These are phyloP conservation scores for Onthophagus sagittarius DNA, from an alignment of 2,888 invertebrate species.

Conservation along the genomic window DNA sequence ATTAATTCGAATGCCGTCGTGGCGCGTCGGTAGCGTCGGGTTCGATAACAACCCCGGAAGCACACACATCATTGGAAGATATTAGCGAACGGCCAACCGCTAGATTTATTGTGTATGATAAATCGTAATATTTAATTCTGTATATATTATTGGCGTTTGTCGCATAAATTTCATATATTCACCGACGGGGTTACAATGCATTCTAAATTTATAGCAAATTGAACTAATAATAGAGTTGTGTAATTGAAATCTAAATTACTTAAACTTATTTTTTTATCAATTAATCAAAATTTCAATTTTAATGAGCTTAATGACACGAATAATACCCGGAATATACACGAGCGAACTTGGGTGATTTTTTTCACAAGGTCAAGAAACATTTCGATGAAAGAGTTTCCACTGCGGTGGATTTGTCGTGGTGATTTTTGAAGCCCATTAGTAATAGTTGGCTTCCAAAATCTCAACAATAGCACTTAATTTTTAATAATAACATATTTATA, in stretches of 20 bases:
- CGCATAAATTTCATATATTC: not conserved
- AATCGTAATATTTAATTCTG: conserved; percentile 23
- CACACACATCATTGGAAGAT: conserved; percentile 14
- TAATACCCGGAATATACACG: too few species aligned
- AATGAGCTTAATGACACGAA: not conserved
- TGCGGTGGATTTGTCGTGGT: too few species aligned
- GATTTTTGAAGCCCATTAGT: too few species aligned
- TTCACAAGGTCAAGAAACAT: too few species aligned
- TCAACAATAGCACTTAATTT: too few species aligned
- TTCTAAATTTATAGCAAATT: conserved; percentile 25
- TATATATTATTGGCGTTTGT: conserved; percentile 20
- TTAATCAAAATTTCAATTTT: not conserved
- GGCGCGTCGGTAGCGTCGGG: not conserved
- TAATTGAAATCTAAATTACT: conserved; percentile 26
- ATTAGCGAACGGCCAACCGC: conserved; percentile 8
- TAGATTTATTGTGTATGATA: conserved; percentile 21
- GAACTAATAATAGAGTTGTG: conserved; percentile 22
- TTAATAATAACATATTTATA: too few species aligned
- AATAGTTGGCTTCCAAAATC: too few species aligned
- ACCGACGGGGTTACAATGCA: conserved; percentile 1
- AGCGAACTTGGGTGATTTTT: too few species aligned
- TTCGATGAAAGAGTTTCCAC: too few species aligned
- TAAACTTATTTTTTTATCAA: not conserved
- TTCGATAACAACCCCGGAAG: conserved; percentile 7
- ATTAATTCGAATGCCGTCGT: conserved; percentile 13